phyloP scores from a whole-genome alignment of 2,113 vertebrate genomes.

The Ctenomys sociabilis region DNA sequence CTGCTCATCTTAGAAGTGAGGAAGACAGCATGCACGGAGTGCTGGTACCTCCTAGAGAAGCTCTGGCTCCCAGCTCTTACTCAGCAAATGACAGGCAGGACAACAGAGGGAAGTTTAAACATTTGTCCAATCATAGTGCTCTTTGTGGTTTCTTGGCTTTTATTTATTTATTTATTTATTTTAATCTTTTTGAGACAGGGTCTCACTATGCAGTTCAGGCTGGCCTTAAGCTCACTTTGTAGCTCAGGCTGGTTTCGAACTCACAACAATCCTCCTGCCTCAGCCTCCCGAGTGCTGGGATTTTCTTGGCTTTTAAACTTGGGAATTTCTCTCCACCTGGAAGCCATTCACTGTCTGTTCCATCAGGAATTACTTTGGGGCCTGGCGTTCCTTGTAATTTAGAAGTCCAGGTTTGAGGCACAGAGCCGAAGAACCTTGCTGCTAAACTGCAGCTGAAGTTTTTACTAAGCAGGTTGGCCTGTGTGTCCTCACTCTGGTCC shows the following conservation, averaged over 20 bases:
- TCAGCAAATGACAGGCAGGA: neutral
- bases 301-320: neutral
- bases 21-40: neutral
- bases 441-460: neutral
- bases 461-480: neutral
- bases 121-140: neutral
- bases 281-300: too few species aligned
- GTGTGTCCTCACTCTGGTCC: neutral
- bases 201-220: too few species aligned
- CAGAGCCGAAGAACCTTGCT: neutral
- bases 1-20: neutral
- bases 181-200: too few species aligned
- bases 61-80: rapidly evolving
- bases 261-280: too few species aligned
- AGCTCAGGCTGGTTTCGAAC: too few species aligned
- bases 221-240: too few species aligned
- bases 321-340: neutral
- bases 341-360: neutral
- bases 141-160: neutral
- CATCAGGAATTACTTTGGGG: neutral
- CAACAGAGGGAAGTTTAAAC: neutral
- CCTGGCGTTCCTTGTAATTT: neutral
- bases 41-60: neutral
- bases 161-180: too few species aligned
- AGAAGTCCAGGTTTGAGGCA: neutral